Evolutionary conservation across 2,113 vertebrate genomes (phyloP), one percentile per base, ranked within the genome.

Genomic region (Laterallus jamaicensis): DNA sequence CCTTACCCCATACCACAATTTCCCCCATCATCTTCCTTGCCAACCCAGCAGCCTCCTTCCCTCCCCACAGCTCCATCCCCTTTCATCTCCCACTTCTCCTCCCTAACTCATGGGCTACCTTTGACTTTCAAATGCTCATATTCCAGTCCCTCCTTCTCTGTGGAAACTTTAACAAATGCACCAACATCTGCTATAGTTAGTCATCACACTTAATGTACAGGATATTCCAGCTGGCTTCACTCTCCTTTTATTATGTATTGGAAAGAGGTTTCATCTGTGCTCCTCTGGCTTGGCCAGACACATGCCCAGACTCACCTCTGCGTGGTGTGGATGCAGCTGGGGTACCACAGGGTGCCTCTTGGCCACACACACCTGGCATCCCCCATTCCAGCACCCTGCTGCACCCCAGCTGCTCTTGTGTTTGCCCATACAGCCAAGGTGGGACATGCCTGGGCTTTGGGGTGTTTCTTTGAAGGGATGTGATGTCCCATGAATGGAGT

Each of bases 121-220:
- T 95, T 97, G 92, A 86, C 93, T 97, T 95, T 82, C 86, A 89
- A 89, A 82, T 6, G 83, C 86, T 97, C 86, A 25, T 95, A 89
- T 95, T 96, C 94, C 94, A 95, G 96, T 92, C 77, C 89, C 77
- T 95, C 93, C 86, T 97, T 88, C 81, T 96, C 93, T 92, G 95
- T 97, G 96, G 96, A 97, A 97, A 97, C 91, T 96, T 96, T 97
- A 97, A 89, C 95, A 97, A 97, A 96, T 58, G 74, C 94, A 91
- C 83, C 84, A 89, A 95, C 96, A 97, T 97, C 96, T 97, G 96
- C 96, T 97, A 64, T 90, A 95, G 96, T 97, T 97, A 97, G 96
- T 97, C 96, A 97, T 96, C 96, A 91, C 95, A 97, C 95, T 96
- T 97, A 95, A 97, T 97, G 96, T 96, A 96, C 95, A 95, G 94